A percentile compares a stretch with the other conserved stretches of the same genome.
phyloP scores from a whole-genome alignment of 1,140 invertebrate genomes.

The Habropoda laboriosa region DNA sequence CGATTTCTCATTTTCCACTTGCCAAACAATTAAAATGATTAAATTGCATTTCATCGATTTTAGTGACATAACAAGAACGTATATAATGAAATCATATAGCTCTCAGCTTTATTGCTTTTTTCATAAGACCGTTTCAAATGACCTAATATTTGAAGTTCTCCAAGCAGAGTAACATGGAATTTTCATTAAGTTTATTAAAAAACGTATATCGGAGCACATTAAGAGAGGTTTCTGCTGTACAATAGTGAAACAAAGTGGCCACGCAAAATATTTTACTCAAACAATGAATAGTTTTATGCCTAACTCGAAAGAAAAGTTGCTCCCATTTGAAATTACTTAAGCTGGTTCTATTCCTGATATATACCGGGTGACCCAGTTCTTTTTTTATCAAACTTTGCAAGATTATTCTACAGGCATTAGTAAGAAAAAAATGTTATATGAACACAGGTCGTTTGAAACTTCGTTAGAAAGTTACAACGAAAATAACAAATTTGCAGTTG shows the following conservation, averaged over 20 bases:
- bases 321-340: too few species aligned
- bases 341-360: background rate
- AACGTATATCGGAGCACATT: too few species aligned
- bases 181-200: constrained; percentile 3
- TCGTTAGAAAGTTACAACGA: too few species aligned
- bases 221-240: too few species aligned
- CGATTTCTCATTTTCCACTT: too few species aligned
- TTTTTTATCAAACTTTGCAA: too few species aligned
- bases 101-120: background rate
- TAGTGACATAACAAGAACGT: background rate
- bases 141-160: background rate
- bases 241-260: background rate
- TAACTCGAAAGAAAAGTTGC: background rate
- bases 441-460: too few species aligned
- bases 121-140: background rate
- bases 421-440: too few species aligned
- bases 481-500: too few species aligned
- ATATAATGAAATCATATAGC: background rate
- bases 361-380: too few species aligned
- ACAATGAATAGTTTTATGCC: background rate
- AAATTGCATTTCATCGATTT: background rate
- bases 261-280: background rate
- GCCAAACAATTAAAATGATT: background rate
- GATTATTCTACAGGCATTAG: too few species aligned
- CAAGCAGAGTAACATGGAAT: background rate